A percentile compares a stretch with the other conserved stretches of the same genome.
Evolutionary conservation across 2,797 vertebrate genomes (phyloP).

Genomic region (Poeciliopsis presidionis): DNA sequence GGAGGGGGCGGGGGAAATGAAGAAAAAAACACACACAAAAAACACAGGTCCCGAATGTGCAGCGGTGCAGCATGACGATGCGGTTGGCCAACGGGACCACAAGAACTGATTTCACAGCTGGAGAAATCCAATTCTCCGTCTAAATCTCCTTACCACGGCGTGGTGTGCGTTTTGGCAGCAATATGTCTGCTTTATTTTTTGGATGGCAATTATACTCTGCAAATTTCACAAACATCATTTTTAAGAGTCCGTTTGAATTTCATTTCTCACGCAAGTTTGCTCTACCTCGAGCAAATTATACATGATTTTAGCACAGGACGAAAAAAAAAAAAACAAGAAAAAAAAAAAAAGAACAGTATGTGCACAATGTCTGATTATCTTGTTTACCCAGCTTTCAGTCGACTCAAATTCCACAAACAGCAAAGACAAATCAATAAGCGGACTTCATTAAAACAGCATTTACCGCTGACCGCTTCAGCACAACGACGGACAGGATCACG

Average conservation of each 20-base stretch:
- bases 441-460: slow-evolving; percentile 71
- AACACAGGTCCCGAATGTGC: slow-evolving; percentile 40
- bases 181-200: slow-evolving; percentile 59
- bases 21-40: slow-evolving; percentile 24
- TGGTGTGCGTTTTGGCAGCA: slow-evolving; percentile 71
- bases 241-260: slow-evolving; percentile 35
- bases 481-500: slow-evolving; percentile 54
- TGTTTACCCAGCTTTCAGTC: slow-evolving; percentile 47
- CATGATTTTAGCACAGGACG: slow-evolving; percentile 20
- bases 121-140: slow-evolving; percentile 78
- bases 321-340: background rate
- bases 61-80: slow-evolving; percentile 64
- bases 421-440: slow-evolving; percentile 57
- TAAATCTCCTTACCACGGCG: slow-evolving; percentile 77
- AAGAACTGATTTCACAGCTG: slow-evolving; percentile 81
- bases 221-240: slow-evolving; percentile 51
- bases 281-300: slow-evolving; percentile 18
- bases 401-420: slow-evolving; percentile 52
- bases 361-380: slow-evolving; percentile 54
- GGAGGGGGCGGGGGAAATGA: background rate
- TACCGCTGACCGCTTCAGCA: slow-evolving; percentile 62
- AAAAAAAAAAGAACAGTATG: background rate
- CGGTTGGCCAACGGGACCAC: slow-evolving; percentile 71
- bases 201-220: slow-evolving; percentile 67
- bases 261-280: slow-evolving; percentile 3